Percentiles rank a stretch among this genome's conserved stretches.
Evolutionary conservation across 2,797 vertebrate genomes (phyloP).

Genomic region (Echiichthys vipera): DNA sequence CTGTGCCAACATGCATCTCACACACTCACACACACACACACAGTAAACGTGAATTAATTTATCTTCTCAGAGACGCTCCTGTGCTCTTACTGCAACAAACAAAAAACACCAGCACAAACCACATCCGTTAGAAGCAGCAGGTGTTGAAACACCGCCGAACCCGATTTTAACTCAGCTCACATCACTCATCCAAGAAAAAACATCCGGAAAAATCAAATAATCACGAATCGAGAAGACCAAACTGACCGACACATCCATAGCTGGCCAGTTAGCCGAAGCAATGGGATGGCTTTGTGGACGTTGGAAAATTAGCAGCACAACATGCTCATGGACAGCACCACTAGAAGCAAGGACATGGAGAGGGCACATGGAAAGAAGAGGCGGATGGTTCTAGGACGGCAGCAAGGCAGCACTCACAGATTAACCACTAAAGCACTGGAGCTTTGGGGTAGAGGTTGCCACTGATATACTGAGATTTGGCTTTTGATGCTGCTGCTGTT

Average conservation of each 20-base stretch:
- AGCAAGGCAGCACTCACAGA: constrained; percentile 38
- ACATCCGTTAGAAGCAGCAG: constrained; percentile 18
- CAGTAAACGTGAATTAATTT: neutral
- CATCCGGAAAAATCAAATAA: neutral
- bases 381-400: constrained; percentile 44
- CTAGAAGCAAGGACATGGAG: constrained; percentile 53
- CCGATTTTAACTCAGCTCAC: constrained; percentile 34
- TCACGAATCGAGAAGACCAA: constrained; percentile 18
- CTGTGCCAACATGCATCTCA: constrained; percentile 48
- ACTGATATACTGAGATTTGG: constrained; percentile 24
- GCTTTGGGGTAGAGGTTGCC: constrained; percentile 57
- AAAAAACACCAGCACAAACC: constrained; percentile 35
- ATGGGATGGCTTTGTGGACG: constrained; percentile 54
- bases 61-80: neutral
- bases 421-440: constrained; percentile 14
- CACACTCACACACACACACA: constrained; percentile 34
- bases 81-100: constrained; percentile 17
- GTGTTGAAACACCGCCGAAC: neutral
- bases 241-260: constrained; percentile 35
- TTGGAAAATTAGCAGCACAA: constrained; percentile 41
- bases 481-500: neutral
- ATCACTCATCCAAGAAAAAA: constrained; percentile 8
- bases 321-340: constrained; percentile 62
- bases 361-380: constrained; percentile 46
- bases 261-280: constrained; percentile 52